These are phyloP conservation scores for Aphelenchoides besseyi DNA, from an alignment of 1,140 invertebrate species.

Conservation along the genomic window DNA sequence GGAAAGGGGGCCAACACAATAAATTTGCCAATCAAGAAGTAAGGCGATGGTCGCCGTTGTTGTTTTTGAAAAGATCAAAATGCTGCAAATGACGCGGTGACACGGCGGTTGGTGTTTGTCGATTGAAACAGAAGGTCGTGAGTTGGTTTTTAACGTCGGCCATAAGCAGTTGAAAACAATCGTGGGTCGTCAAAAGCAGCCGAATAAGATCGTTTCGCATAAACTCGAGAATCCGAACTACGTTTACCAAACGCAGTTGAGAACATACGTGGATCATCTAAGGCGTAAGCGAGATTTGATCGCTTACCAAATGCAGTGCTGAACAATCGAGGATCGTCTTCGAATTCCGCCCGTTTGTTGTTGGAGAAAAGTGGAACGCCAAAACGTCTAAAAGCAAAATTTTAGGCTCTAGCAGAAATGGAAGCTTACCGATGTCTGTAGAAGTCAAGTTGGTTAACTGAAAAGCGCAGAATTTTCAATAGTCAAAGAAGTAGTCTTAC, in stretches of 20 bases:
- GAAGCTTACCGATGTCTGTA: conserved; percentile 7
- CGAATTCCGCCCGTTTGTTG: conserved; percentile 15
- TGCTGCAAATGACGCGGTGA: too few species aligned
- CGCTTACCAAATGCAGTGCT: conserved; percentile 4
- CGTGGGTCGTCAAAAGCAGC: conserved; percentile 20
- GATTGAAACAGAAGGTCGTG: too few species aligned
- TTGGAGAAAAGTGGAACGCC: not conserved
- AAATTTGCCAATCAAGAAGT: too few species aligned
- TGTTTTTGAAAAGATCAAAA: too few species aligned
- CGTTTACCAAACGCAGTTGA: not conserved
- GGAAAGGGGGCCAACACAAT: not conserved
- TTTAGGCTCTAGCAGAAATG: not conserved
- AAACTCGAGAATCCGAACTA: too few species aligned
- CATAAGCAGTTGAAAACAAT: not conserved
- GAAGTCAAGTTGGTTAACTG: too few species aligned
- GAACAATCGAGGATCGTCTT: conserved; percentile 3
- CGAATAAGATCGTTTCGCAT: too few species aligned
- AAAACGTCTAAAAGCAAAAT: conserved; percentile 9
- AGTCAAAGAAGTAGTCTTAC: too few species aligned
- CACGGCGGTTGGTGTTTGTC: too few species aligned
- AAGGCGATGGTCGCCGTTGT: too few species aligned
- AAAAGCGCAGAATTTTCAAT: too few species aligned
- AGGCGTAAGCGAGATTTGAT: not conserved
- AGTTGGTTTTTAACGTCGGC: too few species aligned
- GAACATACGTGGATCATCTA: conserved; percentile 16